Percentiles rank a stretch among this genome's conserved stretches.
Conservation (phyloP, 2,113 vertebrate species). For the Rhombomys opimus region DNA sequence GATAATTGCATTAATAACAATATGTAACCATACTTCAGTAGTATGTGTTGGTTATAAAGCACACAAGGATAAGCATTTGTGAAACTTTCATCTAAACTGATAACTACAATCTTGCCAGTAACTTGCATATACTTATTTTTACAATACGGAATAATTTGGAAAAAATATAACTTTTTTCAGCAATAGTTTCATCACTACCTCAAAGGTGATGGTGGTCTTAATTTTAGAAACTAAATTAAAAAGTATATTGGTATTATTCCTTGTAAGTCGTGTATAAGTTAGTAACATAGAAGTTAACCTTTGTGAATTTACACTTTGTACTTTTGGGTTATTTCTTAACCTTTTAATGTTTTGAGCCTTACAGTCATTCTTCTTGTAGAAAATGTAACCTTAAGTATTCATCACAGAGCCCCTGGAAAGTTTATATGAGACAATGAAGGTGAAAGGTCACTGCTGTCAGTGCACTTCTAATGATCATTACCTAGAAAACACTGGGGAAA, state of each 20-base stretch:
- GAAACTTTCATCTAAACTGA: background rate
- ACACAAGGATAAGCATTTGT: background rate
- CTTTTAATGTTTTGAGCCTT: background rate
- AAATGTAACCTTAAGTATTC: background rate
- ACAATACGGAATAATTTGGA: background rate
- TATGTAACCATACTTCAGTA: background rate
- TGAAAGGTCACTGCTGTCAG: background rate
- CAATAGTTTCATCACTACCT: background rate
- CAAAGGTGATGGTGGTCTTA: background rate
- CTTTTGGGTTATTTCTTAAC: background rate
- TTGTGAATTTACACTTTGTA: background rate
- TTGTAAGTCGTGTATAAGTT: background rate
- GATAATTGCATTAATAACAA: background rate
- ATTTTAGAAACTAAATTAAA: background rate
- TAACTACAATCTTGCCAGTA: background rate
- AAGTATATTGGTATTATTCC: background rate
- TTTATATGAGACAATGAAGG: background rate
- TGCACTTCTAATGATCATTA: background rate
- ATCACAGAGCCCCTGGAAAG: background rate
- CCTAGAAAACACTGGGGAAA: background rate
- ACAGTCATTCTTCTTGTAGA: background rate
- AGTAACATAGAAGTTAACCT: background rate
- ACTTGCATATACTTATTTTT: background rate
- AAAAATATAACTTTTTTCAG: background rate
- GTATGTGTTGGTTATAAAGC: background rate